phyloP scores from a whole-genome alignment of 2,797 vertebrate species.

The Fringilla coelebs region DNA sequence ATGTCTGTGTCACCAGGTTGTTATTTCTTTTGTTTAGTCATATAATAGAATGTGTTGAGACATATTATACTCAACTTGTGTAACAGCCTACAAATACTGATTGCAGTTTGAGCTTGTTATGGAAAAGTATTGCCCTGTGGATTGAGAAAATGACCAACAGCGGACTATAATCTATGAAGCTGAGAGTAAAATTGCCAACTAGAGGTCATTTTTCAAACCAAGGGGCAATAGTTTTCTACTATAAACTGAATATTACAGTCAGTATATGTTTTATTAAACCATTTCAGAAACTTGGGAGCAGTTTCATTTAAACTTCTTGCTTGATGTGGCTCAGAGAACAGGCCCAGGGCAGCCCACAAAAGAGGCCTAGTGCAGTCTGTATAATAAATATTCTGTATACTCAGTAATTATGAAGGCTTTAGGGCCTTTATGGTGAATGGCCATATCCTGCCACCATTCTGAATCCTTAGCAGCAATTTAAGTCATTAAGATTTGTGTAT shows the following conservation, averaged over 20 bases:
- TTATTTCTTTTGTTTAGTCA: constrained; percentile 67
- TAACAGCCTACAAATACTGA: constrained; percentile 43
- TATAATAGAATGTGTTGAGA: constrained; percentile 57
- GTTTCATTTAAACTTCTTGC: constrained; percentile 79
- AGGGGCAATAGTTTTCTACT: constrained; percentile 80
- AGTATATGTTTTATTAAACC: constrained; percentile 83
- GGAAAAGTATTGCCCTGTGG: constrained; percentile 79
- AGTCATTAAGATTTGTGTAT: constrained; percentile 8
- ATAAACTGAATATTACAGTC: constrained; percentile 81
- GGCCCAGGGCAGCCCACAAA: constrained; percentile 67
- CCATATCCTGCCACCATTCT: constrained; percentile 25
- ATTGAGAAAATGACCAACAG: constrained; percentile 76
- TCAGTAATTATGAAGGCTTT: constrained; percentile 56
- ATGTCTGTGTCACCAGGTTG: constrained; percentile 40
- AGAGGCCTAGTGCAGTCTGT: constrained; percentile 58
- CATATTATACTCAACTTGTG: constrained; percentile 50
- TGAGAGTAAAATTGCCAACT: constrained; percentile 79
- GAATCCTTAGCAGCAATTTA: not conserved
- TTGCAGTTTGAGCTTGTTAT: constrained; percentile 77
- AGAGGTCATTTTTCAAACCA: constrained; percentile 82
- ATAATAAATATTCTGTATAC: constrained; percentile 58
- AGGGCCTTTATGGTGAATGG: constrained; percentile 28
- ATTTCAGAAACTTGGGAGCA: constrained; percentile 81
- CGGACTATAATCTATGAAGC: constrained; percentile 79
- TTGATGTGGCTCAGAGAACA: constrained; percentile 70